Evolutionary conservation across 2,888 invertebrate species (phyloP), one percentile per base, ranked within the genome.

Genomic region (Erebia ligea): DNA sequence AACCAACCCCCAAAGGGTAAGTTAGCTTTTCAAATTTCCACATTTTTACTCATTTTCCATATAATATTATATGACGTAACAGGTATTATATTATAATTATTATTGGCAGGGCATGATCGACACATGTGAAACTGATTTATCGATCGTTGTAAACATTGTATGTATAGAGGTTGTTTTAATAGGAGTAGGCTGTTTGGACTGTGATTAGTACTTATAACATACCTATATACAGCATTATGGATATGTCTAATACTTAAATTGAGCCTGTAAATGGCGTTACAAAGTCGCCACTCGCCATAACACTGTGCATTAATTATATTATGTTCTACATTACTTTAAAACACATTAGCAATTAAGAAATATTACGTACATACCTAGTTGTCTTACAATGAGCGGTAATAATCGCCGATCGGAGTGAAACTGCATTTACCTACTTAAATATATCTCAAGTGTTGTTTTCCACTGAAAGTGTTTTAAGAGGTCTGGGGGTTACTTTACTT

Each of bases 1-100:
- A 67, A 17, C 25, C 63, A 17, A 10, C 57, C 65, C 58, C 68
- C 56, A 75, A 70, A 71, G 72, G 76, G 80, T 78, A 76, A 64
- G 79, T 75, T 6, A 6, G 34, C 6, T 0, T 34, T 34, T 34
- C 34, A 34, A 6, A 34, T 34, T 15, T 40, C 17, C 17, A 62
- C 17, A n/a, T 4, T 61, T 2, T 6, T 45, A 21, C 15, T 11
- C 45, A 19, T 42, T 52, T n/a, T n/a, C 21, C 42, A 17, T 10
- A 40, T 59, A 10, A 34, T 13, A 17, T 11, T 13, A 17, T 11
- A 17, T 63, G 54, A 42, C 21, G 50, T 67, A 56, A 67, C 57
- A 58, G 45, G 8, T 34, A 45, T 17, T 21, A 67, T 67, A 50
- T 56, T 58, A n/a, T 34, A 25, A 63, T 56, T 19, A 59, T 63